phyloP scores from a whole-genome alignment of 1,140 invertebrate species.

The Acromyrmex echinatior region DNA sequence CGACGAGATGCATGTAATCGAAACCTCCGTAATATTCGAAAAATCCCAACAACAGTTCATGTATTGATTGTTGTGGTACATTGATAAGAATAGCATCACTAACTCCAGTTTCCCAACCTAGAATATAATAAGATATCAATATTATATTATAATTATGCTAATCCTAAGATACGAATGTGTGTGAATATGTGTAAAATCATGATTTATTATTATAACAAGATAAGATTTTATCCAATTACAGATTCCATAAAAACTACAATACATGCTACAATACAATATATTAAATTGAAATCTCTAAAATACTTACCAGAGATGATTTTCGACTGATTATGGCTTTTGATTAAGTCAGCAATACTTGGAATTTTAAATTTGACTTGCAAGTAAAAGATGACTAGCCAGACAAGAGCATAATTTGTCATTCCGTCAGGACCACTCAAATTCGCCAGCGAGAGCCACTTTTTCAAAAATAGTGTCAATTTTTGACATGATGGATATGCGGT shows the following conservation, averaged over 20 bases:
- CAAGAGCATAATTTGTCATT: slow-evolving; percentile 68
- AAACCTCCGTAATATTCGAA: slow-evolving; percentile 85
- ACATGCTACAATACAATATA: background rate
- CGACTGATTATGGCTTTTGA: slow-evolving; percentile 55
- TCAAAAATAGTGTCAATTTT: slow-evolving; percentile 83
- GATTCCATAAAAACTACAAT: slow-evolving; percentile 8
- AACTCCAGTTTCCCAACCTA: slow-evolving; percentile 61
- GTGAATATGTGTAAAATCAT: background rate
- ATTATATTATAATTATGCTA: slow-evolving; percentile 9
- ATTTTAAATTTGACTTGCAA: slow-evolving; percentile 72
- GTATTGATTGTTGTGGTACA: slow-evolving; percentile 26
- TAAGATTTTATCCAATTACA: background rate
- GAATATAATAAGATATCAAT: slow-evolving; percentile 65
- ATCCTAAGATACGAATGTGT: background rate
- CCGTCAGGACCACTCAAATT: slow-evolving; percentile 30
- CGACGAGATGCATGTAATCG: slow-evolving; percentile 82
- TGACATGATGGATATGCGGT: slow-evolving; percentile 78
- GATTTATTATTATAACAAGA: background rate
- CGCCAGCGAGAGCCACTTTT: slow-evolving; percentile 83
- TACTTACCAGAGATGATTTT: slow-evolving; percentile 68
- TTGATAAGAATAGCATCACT: background rate
- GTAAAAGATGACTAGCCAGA: slow-evolving; percentile 77
- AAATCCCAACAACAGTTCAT: slow-evolving; percentile 84
- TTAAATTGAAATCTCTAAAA: background rate
- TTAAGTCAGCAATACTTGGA: slow-evolving; percentile 73